Conservation (phyloP, 2,113 vertebrate species). For the Hipposideros armiger region DNA sequence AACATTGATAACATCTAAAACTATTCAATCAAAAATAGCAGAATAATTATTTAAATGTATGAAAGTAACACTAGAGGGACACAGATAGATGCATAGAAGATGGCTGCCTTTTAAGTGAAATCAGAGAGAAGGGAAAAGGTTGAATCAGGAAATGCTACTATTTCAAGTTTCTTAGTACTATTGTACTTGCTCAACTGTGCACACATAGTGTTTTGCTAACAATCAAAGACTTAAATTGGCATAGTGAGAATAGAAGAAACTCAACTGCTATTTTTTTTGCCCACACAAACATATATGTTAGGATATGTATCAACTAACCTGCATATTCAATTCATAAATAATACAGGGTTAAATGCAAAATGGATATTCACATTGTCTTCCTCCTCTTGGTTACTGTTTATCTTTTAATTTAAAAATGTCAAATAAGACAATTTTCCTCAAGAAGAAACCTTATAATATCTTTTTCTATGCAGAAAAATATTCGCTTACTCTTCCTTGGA, state of each 20-base stretch:
- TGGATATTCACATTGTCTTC: background rate
- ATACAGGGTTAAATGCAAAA: background rate
- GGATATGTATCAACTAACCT: background rate
- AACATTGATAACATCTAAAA: background rate
- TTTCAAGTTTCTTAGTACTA: background rate
- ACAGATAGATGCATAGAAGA: background rate
- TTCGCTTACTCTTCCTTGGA: background rate
- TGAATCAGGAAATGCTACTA: background rate
- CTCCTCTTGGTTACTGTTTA: background rate
- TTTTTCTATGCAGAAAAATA: slow-evolving; percentile 39
- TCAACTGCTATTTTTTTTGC: background rate
- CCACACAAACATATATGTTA: background rate
- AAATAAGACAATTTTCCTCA: background rate
- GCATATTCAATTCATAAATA: background rate
- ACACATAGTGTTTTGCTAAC: background rate
- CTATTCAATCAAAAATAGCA: background rate
- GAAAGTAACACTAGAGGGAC: background rate
- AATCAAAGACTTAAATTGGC: background rate
- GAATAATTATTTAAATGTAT: background rate
- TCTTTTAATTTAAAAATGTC: slow-evolving; percentile 38
- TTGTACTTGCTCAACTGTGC: background rate
- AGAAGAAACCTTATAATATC: background rate
- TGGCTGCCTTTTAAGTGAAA: background rate
- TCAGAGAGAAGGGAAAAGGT: background rate
- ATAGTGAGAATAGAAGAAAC: background rate